phyloP scores from a whole-genome alignment of 2,888 invertebrate genomes.

The Flabesymbios commensalis region DNA sequence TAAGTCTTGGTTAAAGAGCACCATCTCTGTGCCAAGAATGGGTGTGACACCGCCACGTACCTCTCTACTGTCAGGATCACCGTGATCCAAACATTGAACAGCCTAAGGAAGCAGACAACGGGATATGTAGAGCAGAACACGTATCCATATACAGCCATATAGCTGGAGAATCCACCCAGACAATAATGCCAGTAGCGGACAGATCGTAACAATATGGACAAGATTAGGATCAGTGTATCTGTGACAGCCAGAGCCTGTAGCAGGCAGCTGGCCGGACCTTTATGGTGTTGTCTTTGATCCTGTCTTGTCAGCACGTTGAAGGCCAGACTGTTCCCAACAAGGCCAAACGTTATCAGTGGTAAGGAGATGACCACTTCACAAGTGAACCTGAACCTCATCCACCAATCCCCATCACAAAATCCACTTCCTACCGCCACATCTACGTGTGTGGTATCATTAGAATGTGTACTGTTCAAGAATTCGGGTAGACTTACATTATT shows the following conservation, averaged over 20 bases:
- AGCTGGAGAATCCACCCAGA: too few relatives aligned
- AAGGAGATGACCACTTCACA: constrained; percentile 22
- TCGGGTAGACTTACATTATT: too few relatives aligned
- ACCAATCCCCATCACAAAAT: too few relatives aligned
- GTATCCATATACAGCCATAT: constrained; percentile 1
- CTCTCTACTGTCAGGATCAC: constrained; percentile 35
- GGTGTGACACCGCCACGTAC: constrained; percentile 32
- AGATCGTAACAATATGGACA: constrained; percentile 21
- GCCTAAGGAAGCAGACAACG: constrained; percentile 21
- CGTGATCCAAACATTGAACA: constrained; percentile 33
- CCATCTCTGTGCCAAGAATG: constrained; percentile 31
- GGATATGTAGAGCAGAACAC: constrained; percentile 27
- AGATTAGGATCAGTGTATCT: constrained; percentile 25
- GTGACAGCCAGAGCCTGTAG: constrained; percentile 28
- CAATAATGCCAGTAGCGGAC: too few relatives aligned
- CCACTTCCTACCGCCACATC: too few relatives aligned
- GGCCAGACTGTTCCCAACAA: constrained; percentile 31
- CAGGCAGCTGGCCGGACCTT: constrained; percentile 24
- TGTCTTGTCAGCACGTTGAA: constrained; percentile 26
- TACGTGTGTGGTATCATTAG: too few relatives aligned
- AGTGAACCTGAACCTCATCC: too few relatives aligned
- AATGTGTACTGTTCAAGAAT: too few relatives aligned
- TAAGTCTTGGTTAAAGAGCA: constrained; percentile 28
- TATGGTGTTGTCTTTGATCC: constrained; percentile 14
- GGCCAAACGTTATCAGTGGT: constrained; percentile 26